A percentile compares a stretch with the other conserved stretches of the same genome.
phyloP scores from a whole-genome alignment of 2,113 vertebrate genomes.

The Lanius collurio region DNA sequence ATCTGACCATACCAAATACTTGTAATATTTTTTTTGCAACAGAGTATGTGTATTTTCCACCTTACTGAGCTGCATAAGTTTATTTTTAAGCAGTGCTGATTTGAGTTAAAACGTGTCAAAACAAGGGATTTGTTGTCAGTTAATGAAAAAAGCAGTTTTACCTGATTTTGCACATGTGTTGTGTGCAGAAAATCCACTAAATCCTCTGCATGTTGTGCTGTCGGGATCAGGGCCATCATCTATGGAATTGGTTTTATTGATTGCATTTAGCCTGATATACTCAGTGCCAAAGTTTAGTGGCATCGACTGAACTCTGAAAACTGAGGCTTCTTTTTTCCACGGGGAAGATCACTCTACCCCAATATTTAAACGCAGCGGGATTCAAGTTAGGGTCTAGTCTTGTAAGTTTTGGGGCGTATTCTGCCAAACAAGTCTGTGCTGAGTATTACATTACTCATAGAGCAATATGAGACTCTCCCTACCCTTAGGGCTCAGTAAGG shows the following conservation, averaged over 20 bases:
- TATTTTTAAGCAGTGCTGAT: not conserved
- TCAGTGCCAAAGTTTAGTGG: not conserved
- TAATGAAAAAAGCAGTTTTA: not conserved
- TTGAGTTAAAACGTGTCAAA: not conserved
- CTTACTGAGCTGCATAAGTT: not conserved
- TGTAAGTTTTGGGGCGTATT: constrained; percentile 57
- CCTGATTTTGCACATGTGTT: not conserved
- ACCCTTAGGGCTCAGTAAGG: constrained; percentile 54
- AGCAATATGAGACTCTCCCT: constrained; percentile 50
- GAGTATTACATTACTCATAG: constrained; percentile 50
- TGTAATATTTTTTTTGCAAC: not conserved
- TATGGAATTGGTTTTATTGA: not conserved
- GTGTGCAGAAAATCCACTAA: not conserved
- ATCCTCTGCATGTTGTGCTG: not conserved
- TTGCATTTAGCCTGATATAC: not conserved
- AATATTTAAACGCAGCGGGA: not conserved
- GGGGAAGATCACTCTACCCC: not conserved
- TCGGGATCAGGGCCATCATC: not conserved
- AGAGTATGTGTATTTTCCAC: not conserved
- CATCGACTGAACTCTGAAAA: not conserved
- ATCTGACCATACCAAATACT: not conserved
- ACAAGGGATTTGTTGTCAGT: not conserved
- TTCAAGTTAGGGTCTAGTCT: constrained; percentile 3
- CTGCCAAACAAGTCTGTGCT: constrained; percentile 49
- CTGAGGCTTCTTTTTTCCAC: not conserved